Percentiles rank a stretch among this genome's conserved stretches.
Evolutionary conservation across 2,888 invertebrate genomes (phyloP).

Genomic region (Ornithoptera priamus): DNA sequence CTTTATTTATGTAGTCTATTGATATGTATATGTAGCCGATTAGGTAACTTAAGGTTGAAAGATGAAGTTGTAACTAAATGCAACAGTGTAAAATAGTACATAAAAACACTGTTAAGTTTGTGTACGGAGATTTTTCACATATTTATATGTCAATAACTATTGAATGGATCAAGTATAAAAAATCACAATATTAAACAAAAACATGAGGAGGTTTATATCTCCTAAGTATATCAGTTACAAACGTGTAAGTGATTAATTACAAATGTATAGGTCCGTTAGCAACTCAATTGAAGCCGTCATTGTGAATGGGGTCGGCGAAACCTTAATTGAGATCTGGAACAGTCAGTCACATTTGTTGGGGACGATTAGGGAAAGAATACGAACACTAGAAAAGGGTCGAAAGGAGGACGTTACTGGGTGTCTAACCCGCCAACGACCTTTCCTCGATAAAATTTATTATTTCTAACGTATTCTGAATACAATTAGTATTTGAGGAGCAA

Average conservation of each 20-base stretch:
- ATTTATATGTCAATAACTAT: too few relatives aligned
- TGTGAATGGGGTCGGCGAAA: conserved; percentile 22
- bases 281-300: conserved; percentile 6
- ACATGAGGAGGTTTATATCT: not conserved
- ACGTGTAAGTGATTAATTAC: conserved; percentile 1
- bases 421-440: conserved; percentile 77
- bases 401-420: conserved; percentile 74
- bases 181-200: not conserved
- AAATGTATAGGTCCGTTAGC: conserved; percentile 4
- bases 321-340: conserved; percentile 21
- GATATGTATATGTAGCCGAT: too few relatives aligned
- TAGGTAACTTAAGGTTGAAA: too few relatives aligned
- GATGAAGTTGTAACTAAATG: too few relatives aligned
- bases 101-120: too few relatives aligned
- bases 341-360: conserved; percentile 10
- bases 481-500: conserved; percentile 70
- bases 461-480: conserved; percentile 76
- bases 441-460: conserved; percentile 74
- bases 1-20: too few relatives aligned
- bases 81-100: too few relatives aligned
- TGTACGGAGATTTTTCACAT: too few relatives aligned
- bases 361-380: conserved; percentile 60
- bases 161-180: not conserved
- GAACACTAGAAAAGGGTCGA: conserved; percentile 66
- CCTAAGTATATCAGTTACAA: not conserved